Evolutionary conservation across 2,888 invertebrate genomes (phyloP).

Genomic region (Elysia crispata): DNA sequence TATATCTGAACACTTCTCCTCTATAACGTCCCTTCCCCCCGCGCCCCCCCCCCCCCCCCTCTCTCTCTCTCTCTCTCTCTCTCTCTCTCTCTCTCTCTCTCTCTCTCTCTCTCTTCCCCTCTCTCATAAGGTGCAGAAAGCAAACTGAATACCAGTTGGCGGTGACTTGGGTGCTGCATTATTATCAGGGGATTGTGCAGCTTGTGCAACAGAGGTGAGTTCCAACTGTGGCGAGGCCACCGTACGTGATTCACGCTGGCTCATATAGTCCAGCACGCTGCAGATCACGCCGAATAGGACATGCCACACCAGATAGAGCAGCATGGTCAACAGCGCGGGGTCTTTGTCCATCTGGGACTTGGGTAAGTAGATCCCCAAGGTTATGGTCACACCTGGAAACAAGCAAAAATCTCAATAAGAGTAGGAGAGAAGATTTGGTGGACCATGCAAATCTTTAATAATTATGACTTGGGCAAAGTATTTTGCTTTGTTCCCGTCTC

Average conservation of each 20-base stretch:
- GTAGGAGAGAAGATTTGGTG: neutral
- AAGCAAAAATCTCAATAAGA: neutral
- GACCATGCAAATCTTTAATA: no score
- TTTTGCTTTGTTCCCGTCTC: no score
- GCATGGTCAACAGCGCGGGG: conserved; percentile 37
- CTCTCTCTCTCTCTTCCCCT: conserved; percentile 2
- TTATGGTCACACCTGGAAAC: conserved; percentile 35
- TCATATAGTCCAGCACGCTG: conserved; percentile 33
- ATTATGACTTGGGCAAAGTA: no score
- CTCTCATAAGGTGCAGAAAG: neutral
- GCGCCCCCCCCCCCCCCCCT: no score
- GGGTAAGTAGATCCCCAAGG: conserved; percentile 39
- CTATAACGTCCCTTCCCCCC: no score
- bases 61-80: conserved; percentile 1
- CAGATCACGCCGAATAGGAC: conserved; percentile 34
- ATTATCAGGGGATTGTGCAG: no score
- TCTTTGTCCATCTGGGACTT: conserved; percentile 34
- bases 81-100: conserved; percentile 21
- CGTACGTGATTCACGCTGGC: neutral
- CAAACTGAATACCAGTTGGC: neutral
- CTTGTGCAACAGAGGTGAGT: no score
- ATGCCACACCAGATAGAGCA: conserved; percentile 41
- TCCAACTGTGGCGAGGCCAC: no score
- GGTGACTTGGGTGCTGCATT: neutral
- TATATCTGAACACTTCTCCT: no score